Percentiles rank a stretch among this genome's conserved stretches.
Evolutionary conservation across 1,140 invertebrate species (phyloP).

Genomic region (Fopius arisanus): DNA sequence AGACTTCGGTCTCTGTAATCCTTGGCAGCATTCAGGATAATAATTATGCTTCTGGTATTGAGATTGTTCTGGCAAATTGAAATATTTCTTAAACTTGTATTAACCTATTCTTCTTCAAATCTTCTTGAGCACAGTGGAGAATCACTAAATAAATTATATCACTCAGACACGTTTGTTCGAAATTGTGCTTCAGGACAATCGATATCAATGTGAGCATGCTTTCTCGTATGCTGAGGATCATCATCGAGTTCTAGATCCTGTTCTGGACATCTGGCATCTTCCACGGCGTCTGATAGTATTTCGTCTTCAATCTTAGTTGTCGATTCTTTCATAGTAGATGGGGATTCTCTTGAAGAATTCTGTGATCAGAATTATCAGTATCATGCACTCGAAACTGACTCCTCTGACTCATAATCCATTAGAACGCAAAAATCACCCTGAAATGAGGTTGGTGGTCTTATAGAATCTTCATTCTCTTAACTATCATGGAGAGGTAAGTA

Average conservation of each 20-base stretch:
- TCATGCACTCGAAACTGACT: no score
- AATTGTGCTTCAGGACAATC: not conserved
- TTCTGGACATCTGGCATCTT: not conserved
- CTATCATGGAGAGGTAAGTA: no score
- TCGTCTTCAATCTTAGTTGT: not conserved
- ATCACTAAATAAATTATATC: conserved; percentile 15
- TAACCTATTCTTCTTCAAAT: conserved; percentile 23
- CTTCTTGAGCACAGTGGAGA: not conserved
- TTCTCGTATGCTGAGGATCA: not conserved
- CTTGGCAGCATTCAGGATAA: not conserved
- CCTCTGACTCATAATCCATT: no score
- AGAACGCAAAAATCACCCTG: no score
- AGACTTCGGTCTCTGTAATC: not conserved
- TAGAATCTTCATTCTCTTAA: no score
- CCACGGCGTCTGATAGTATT: not conserved
- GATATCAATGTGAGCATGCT: conserved; percentile 24
- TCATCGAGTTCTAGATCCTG: not conserved
- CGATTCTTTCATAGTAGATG: not conserved
- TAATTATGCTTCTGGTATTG: conserved; percentile 24
- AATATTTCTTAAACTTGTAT: conserved; percentile 31
- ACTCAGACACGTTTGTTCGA: not conserved
- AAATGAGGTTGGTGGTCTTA: no score
- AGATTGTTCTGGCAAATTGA: conserved; percentile 1
- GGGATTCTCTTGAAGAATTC: not conserved
- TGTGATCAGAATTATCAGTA: not conserved